Conservation (phyloP, 2,797 vertebrate genomes). For the Hemibagrus guttatus region DNA sequence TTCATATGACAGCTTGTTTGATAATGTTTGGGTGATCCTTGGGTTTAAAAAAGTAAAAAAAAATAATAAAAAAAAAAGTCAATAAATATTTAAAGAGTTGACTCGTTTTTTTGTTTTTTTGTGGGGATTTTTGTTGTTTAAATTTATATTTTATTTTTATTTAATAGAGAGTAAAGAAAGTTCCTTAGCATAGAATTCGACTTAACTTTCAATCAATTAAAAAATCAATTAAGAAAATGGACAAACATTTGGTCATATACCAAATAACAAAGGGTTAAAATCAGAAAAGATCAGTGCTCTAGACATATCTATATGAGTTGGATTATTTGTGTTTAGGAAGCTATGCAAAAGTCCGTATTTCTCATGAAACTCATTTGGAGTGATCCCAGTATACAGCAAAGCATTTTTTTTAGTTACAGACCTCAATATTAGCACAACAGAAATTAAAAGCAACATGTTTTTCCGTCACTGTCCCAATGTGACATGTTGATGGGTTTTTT, state of each 20-base stretch:
- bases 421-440: background rate
- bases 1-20: background rate
- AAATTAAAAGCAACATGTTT: background rate
- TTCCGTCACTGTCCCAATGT: background rate
- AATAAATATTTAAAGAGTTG: background rate
- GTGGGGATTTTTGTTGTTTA: background rate
- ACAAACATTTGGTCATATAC: background rate
- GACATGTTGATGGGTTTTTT: background rate
- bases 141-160: background rate
- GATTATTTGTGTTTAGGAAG: background rate
- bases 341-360: background rate
- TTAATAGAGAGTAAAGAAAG: background rate
- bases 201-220: background rate
- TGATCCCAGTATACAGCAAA: background rate
- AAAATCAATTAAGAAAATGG: background rate
- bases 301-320: background rate
- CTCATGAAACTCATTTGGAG: background rate
- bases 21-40: background rate
- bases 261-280: background rate
- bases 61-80: background rate
- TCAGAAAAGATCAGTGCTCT: background rate
- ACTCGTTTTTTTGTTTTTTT: background rate
- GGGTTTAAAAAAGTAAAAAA: background rate
- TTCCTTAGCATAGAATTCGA: background rate
- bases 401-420: background rate